phyloP scores from a whole-genome alignment of 2,797 vertebrate genomes.

The Botia kubotai region DNA sequence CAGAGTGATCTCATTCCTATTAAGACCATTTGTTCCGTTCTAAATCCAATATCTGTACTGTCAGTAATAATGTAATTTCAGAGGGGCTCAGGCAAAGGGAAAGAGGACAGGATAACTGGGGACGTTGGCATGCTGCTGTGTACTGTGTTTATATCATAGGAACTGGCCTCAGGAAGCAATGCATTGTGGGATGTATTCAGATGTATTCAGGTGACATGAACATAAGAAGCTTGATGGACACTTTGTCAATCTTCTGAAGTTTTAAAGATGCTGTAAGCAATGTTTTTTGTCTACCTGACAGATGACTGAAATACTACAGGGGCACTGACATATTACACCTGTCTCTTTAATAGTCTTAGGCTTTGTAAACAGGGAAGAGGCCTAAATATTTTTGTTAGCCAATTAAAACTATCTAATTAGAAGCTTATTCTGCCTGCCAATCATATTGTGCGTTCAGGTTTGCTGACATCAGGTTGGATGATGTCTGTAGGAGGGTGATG shows the following conservation, averaged over 20 bases:
- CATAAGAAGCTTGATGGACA: slow-evolving; percentile 18
- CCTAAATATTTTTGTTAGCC: not conserved
- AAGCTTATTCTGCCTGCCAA: not conserved
- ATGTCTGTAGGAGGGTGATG: not conserved
- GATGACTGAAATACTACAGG: slow-evolving; percentile 8
- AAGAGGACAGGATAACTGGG: not conserved
- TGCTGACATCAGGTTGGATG: not conserved
- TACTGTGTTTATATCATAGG: slow-evolving; percentile 18
- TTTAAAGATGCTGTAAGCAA: not conserved
- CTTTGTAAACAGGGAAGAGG: not conserved
- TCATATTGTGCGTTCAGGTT: not conserved
- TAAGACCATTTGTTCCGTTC: slow-evolving; percentile 69
- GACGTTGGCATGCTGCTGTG: slow-evolving; percentile 20
- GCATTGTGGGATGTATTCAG: slow-evolving; percentile 52
- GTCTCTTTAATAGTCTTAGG: not conserved
- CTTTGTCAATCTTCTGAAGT: not conserved
- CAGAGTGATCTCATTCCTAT: slow-evolving; percentile 68
- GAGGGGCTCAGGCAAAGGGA: slow-evolving; percentile 38
- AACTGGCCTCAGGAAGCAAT: slow-evolving; percentile 10
- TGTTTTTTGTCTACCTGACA: not conserved
- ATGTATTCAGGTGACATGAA: slow-evolving; percentile 42
- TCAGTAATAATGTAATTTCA: slow-evolving; percentile 67
- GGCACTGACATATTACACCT: not conserved
- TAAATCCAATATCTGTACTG: slow-evolving; percentile 69
- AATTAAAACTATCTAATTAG: not conserved